Conservation (phyloP, 2,888 invertebrate genomes). For the Dermolepida albohirtum region DNA sequence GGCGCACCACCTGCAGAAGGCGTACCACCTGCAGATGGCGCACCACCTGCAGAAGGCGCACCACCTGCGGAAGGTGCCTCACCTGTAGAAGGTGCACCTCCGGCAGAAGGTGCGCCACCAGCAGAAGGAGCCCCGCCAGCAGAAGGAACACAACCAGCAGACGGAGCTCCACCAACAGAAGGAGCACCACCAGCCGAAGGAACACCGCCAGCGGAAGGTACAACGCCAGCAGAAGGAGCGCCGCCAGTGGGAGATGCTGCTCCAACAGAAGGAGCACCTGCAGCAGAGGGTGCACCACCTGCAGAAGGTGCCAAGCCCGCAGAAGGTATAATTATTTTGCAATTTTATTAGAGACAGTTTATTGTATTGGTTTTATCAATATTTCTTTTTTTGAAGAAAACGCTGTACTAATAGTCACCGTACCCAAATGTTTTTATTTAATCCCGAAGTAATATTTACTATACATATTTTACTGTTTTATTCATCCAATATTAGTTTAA, state of each 20-base stretch:
- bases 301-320: constrained; percentile 56
- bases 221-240: constrained; percentile 59
- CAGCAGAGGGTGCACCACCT: constrained; percentile 50
- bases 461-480: too few relatives aligned
- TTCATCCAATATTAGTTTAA: too few relatives aligned
- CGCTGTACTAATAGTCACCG: too few relatives aligned
- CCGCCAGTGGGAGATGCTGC: constrained; percentile 59
- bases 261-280: constrained; percentile 49
- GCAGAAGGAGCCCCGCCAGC: constrained; percentile 56
- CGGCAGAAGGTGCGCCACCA: constrained; percentile 55
- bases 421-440: too few relatives aligned
- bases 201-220: constrained; percentile 55
- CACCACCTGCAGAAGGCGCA: constrained; percentile 54
- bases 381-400: too few relatives aligned
- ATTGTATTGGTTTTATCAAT: too few relatives aligned
- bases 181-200: constrained; percentile 56
- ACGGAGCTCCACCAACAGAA: constrained; percentile 56
- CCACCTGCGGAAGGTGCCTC: constrained; percentile 55
- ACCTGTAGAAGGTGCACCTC: constrained; percentile 60
- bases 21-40: constrained; percentile 56
- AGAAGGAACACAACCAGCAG: constrained; percentile 55
- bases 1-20: constrained; percentile 58
- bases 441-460: too few relatives aligned
- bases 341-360: too few relatives aligned
- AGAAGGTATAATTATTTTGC: constrained; percentile 54